Base-by-base conservation (phyloP, 2,888 invertebrate genomes). In the Trachelus troglodyta region DNA sequence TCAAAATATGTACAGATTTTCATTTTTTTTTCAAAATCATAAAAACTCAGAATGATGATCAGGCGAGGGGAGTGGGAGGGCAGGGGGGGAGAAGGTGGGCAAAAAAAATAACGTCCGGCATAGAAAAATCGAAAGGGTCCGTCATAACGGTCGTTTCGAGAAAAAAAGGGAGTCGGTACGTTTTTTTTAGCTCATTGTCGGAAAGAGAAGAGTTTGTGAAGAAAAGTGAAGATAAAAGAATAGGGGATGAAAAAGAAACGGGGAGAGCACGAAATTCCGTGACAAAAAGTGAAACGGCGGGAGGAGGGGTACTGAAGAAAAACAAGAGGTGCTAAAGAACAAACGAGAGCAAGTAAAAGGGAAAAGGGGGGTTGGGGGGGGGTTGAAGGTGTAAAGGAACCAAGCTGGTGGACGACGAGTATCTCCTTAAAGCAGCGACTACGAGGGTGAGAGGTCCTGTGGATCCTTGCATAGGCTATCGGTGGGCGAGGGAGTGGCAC, bases 381-480 rank as follows among this genome's bases (percentile, higher is more conserved):
- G 3, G n/a, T 4, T 9, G 9, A 30, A 6, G 6, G 71, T 71
- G 71, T 6, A 71, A 1, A 23, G 15, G 4, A n/a, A n/a, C n/a
- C 2, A 3, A 12, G 4, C 40, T 4, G 15, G 6, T 15, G 23
- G 56, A 56, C 2, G 56, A 23, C 56, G 56, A 23, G 23, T 56
- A 23, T 56, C 23, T 23, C 56, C 23, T 56, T 71, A 71, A 71
- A 69, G 79, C 79, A 76, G 82, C 81, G 85, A 90, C 90, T 91
- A 91, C 89, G 91, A 90, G 68, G 91, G 90, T 80, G 91, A 91
- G 15, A 91, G 84, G 75, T 91, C 91, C 79, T 90, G 91, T 4
- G 88, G 90, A 81, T 91, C 91, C 68, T 90, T 86, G 79, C 91
- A 89, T 69, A 91, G 87, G 80, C 91, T 91, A 81, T 91, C 91